phyloP scores from a whole-genome alignment of 92 coral and sea anemone genomes.

The Epizoanthus fatuus region DNA sequence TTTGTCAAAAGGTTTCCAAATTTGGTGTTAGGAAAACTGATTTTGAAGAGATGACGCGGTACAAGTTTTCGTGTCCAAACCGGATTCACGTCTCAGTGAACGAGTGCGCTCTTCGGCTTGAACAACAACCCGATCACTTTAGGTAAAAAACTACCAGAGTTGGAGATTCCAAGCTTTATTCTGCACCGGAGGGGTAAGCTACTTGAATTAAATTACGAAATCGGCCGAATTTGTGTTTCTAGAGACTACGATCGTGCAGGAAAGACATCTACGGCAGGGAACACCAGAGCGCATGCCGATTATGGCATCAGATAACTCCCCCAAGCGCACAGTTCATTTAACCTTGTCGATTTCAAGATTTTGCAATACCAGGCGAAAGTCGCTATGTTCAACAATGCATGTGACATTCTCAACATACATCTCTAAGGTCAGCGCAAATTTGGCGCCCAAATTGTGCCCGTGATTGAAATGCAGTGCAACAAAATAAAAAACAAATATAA shows the following conservation, averaged over 20 bases:
- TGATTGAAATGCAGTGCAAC: not conserved
- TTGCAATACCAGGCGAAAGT: not conserved
- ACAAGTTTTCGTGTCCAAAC: conserved; percentile 12
- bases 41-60: conserved; percentile 4
- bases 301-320: not conserved
- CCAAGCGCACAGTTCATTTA: not conserved
- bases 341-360: conserved; percentile 5
- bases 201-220: not conserved
- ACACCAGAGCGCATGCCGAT: not conserved
- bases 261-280: not conserved
- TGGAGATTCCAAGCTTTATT: not conserved
- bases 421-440: not conserved
- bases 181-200: not conserved
- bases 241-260: not conserved
- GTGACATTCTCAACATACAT: too few relatives aligned
- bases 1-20: conserved; percentile 15
- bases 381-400: not conserved
- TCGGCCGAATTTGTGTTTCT: conserved; percentile 3
- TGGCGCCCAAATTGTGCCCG: not conserved
- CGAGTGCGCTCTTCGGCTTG: not conserved
- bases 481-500: conserved; percentile 9
- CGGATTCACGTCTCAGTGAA: not conserved
- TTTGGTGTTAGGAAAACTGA: conserved; percentile 4
- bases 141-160: not conserved
- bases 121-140: not conserved